Evolutionary conservation across 2,888 invertebrate genomes (phyloP).

Genomic region (Hirtodrosophila cameraria): DNA sequence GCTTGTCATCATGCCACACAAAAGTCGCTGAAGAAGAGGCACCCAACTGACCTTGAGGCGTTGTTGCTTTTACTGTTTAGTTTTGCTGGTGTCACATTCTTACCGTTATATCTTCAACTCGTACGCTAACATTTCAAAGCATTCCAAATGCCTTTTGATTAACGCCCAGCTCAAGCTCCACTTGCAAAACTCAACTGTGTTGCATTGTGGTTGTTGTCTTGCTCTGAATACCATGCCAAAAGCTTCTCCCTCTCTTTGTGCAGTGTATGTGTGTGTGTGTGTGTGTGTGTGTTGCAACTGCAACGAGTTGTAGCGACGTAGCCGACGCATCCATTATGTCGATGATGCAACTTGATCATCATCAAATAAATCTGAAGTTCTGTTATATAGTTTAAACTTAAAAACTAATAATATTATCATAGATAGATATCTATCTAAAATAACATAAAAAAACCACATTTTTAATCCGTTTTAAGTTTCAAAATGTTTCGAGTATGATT

Average conservation of each 20-base stretch:
- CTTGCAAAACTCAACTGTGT: constrained; percentile 30
- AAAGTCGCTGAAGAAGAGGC: background rate
- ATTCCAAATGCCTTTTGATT: constrained; percentile 1
- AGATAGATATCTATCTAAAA: too few relatives aligned
- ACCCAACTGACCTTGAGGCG: constrained; percentile 43
- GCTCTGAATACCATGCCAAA: constrained; percentile 78
- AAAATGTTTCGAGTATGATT: too few relatives aligned
- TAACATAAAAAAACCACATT: too few relatives aligned
- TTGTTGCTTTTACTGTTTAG: constrained; percentile 7
- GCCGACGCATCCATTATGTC: constrained; percentile 55
- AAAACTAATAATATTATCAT: too few relatives aligned
- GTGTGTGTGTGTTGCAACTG: constrained; percentile 31
- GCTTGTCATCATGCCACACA: constrained; percentile 57
- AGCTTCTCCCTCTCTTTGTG: constrained; percentile 12
- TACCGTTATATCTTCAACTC: constrained; percentile 43
- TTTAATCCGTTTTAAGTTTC: too few relatives aligned
- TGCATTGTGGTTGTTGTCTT: constrained; percentile 64
- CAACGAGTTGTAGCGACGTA: constrained; percentile 34
- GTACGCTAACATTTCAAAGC: constrained; percentile 2
- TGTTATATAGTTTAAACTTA: too few relatives aligned
- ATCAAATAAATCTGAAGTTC: constrained; percentile 4
- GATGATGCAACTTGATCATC: constrained; percentile 59
- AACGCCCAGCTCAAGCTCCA: constrained; percentile 10
- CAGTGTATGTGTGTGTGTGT: background rate
- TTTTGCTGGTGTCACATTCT: constrained; percentile 50